Base-by-base conservation (phyloP, 2,888 invertebrate genomes). In the Andricus quercusramuli region DNA sequence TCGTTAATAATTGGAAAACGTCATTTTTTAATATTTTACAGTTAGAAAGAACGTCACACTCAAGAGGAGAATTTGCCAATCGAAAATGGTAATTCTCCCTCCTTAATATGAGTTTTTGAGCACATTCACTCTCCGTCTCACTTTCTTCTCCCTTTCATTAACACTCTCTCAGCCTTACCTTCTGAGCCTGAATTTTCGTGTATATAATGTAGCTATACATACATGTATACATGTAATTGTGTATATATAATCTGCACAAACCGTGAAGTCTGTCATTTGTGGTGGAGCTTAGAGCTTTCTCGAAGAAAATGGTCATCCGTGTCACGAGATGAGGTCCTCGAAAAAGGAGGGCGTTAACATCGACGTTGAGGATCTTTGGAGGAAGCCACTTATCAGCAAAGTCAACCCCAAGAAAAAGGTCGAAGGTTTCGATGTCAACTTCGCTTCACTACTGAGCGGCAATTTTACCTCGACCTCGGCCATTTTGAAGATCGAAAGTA, bases 401-500 rank as follows among this genome's bases (percentile, higher is more conserved):
- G 88, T 83, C 67, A 86, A 82, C 64, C 87, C 78, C 77, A 90
- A 83, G 79, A 90, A 84, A 67, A 84, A 80, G 78, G 82, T 81
- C 67, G 86, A 83, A 62, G 84, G 83, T 79, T 83, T 80, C 25
- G 83, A 82, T 74, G 80, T 82, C 51, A 82, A 82, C 64, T 85
- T 80, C 68, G 88, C 89, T 66, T 83, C 86, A 66, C 95, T 95
- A 90, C 94, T 95, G 51, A 96, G 95, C 37, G 97, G 96, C 93
- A 97, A 96, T 85, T 97, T 96, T 78, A 97, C 96, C 93, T 97
- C 97, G 78, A 98, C 97, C 94, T 97, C 97, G 78, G 97, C 97
- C 94, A 98, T 97, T 94, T 98, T 98, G 94, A 98, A 97, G 93
- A 98, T 97, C 87, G 98, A 98, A 81, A 98, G 94, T 59, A 97